Conservation (phyloP, 2,797 vertebrate genomes). For the Macrochelys suwanniensis region DNA sequence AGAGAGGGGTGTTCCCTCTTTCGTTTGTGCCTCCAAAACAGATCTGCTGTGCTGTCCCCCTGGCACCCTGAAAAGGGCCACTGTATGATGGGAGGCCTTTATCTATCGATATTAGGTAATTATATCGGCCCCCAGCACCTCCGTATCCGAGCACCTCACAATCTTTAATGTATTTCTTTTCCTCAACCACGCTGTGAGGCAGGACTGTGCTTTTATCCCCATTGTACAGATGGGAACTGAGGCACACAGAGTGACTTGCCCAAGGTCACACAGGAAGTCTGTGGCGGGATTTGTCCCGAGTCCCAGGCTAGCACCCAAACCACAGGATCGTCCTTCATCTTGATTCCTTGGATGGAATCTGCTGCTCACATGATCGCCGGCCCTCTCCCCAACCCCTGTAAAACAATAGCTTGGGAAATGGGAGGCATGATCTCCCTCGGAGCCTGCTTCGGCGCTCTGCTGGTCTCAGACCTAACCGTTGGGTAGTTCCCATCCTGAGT, state of each 20-base stretch:
- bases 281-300: not conserved
- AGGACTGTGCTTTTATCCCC: not conserved
- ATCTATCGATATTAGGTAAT: not conserved
- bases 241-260: not conserved
- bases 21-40: not conserved
- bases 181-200: not conserved
- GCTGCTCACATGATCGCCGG: not conserved
- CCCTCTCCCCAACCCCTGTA: not conserved
- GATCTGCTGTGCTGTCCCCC: not conserved
- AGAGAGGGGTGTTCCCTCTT: not conserved
- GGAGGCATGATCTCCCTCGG: not conserved
- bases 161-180: not conserved
- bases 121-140: not conserved
- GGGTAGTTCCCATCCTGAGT: not conserved
- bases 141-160: not conserved
- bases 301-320: not conserved
- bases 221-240: not conserved
- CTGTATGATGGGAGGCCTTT: not conserved
- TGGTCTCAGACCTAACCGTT: not conserved
- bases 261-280: not conserved
- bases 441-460: not conserved
- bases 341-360: not conserved
- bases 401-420: not conserved
- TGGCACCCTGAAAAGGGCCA: not conserved
- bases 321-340: not conserved